Conservation (phyloP, 1,140 invertebrate species). For the Bombyx mori region DNA sequence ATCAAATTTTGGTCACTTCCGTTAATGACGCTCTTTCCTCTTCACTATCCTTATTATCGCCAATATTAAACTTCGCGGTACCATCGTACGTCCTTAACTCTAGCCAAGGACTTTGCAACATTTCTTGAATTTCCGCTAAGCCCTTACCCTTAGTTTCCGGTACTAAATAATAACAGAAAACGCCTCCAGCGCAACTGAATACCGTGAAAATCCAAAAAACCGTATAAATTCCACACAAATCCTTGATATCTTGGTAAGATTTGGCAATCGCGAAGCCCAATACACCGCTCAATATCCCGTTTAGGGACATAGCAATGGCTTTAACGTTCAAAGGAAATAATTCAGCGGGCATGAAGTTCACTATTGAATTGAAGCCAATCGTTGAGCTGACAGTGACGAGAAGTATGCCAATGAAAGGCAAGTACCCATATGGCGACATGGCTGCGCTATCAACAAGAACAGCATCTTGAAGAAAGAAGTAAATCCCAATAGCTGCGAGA, state of each 20-base stretch:
- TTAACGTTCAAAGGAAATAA: slow-evolving; percentile 72
- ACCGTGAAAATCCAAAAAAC: slow-evolving; percentile 64
- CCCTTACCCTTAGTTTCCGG: slow-evolving; percentile 19
- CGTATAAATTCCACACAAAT: slow-evolving; percentile 52
- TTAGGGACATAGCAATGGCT: slow-evolving; percentile 52
- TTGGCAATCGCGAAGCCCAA: slow-evolving; percentile 63
- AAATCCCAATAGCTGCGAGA: slow-evolving; percentile 43
- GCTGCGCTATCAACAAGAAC: neutral
- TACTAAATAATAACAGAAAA: slow-evolving; percentile 59
- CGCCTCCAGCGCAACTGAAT: slow-evolving; percentile 48
- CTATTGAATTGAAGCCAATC: slow-evolving; percentile 67
- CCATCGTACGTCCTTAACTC: neutral
- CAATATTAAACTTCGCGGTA: neutral
- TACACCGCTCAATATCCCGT: slow-evolving; percentile 40
- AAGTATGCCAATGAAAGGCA: slow-evolving; percentile 51
- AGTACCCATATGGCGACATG: neutral
- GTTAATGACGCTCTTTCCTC: neutral
- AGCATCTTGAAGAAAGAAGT: slow-evolving; percentile 5
- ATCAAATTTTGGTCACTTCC: neutral
- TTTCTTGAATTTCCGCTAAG: slow-evolving; percentile 15
- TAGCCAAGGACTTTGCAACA: slow-evolving; percentile 8
- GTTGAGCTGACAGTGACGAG: slow-evolving; percentile 66
- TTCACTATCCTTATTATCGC: neutral
- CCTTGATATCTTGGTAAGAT: slow-evolving; percentile 59
- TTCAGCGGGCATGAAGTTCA: slow-evolving; percentile 70